Evolutionary conservation across 2,888 invertebrate species (phyloP), one percentile per base, ranked within the genome.

Genomic region (Eremobia ochroleuca): DNA sequence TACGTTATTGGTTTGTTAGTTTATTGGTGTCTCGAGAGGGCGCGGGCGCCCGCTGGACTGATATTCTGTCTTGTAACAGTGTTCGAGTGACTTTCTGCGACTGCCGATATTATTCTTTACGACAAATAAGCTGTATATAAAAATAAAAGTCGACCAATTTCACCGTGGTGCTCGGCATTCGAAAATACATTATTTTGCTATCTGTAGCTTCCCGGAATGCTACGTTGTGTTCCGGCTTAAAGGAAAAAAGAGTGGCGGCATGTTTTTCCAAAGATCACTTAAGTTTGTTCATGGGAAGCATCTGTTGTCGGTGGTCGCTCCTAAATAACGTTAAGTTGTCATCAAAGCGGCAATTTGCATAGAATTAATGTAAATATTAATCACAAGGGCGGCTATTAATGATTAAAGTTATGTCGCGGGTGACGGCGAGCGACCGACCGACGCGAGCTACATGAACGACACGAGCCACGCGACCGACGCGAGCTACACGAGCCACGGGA

Each of bases 331-430:
- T 87, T 83, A 88, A 90, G 91, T 92, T 92, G 90, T 85, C 90
- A 88, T 87, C 88, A 88, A 91, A 92, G 90, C 83, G 89, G 90
- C 91, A 90, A 91, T 93, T 94, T 92, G 90, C 93, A 92, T 93
- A 87, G 88, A 91, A 93, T 94, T 91, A 92, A 91, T 92, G 93
- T 93, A 92, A 94, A 94, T 93, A 93, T 93, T 92, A 93, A 94
- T 93, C 92, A 91, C 89, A 86, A 84, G 85, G 88, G 87, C 74
- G 77, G 84, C 84, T 83, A 87, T 87, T 89, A 90, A 91, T 90
- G 86, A 89, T 85, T 85, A 76, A 92, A 92, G 88, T 92, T 91
- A 72, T 34, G 40, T 55, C 18, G 62, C 43, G 52, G 52, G 18
- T 31, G 64, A 37, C 37, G 34, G 37, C 55, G 21, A 55, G 52